phyloP scores from a whole-genome alignment of 2,888 invertebrate genomes.

The Teleiodes luculella region DNA sequence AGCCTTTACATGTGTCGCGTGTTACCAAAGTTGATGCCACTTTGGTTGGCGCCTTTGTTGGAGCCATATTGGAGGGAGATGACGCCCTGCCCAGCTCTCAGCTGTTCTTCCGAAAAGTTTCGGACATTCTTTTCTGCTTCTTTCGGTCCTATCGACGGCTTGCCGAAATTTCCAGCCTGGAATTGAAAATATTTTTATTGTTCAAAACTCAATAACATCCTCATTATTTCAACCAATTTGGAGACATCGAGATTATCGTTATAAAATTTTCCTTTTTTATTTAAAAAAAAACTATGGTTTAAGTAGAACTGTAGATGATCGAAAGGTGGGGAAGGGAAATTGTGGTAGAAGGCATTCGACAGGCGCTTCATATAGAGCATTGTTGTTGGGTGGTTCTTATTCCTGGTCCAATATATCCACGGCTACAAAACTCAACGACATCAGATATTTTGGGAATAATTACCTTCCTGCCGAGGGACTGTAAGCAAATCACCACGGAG shows the following conservation, averaged over 20 bases:
- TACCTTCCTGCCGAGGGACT: constrained; percentile 97
- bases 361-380: too few species aligned
- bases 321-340: too few species aligned
- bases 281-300: too few species aligned
- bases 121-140: constrained; percentile 97
- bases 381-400: too few species aligned
- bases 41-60: constrained; percentile 98
- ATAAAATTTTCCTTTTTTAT: background rate
- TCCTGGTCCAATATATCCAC: too few species aligned
- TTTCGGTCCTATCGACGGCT: constrained; percentile 96
- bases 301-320: too few species aligned
- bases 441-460: constrained; percentile 14
- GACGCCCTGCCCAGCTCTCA: constrained; percentile 94
- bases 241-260: too few species aligned
- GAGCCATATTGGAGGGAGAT: constrained; percentile 97
- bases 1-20: constrained; percentile 93
- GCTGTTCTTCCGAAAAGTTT: constrained; percentile 95
- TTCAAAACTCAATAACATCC: too few species aligned
- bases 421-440: too few species aligned
- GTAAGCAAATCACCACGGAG: constrained; percentile 96
- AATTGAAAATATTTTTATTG: constrained; percentile 21
- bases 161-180: constrained; percentile 88
- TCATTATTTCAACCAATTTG: too few species aligned
- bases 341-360: too few species aligned
- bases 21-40: constrained; percentile 97